Base-by-base conservation (phyloP, 2,797 vertebrate species). In the Erithacus rubecula region DNA sequence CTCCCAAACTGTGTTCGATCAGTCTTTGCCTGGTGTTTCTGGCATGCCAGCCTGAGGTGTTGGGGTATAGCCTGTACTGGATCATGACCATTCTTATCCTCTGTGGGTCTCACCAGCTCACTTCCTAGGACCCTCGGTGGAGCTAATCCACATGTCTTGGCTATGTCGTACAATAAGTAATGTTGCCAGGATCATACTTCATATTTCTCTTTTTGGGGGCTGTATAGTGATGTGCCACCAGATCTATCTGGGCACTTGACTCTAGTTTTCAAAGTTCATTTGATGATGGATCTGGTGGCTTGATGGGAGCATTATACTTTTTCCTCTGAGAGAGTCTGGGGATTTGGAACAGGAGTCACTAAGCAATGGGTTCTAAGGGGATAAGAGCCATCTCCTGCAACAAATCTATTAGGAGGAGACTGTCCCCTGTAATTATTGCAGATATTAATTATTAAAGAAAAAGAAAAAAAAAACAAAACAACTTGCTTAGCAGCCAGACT, bases 21-120 rank as follows among this genome's bases (percentile, higher is more conserved):
- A 97, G 97, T 97, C 96, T 96, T 97, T 97, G 97, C 97, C 97
- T 97, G 97, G 96, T 97, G 96, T 97, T 97, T 97, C 97, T 97
- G 97, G 97, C 97, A 97, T 97, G 97, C 97, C 95, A 94, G 97
- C 97, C 97, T 97, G 97, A 97, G 96, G 96, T 97, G 96, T 96
- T 88, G 97, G 97, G 96, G 86, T 96, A 87, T 90, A 96, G 96
- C 96, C 96, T 97, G 96, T 97, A 97, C 92, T 32, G 65, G 89
- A 96, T 95, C 97, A 96, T 97, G 95, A 97, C 83, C 89, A 97
- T 97, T 93, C 94, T 97, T 96, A 95, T 96, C 97, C 96, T 97
- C 96, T 96, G 94, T 96, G 96, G 96, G 96, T 97, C 96, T 96
- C 84, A 94, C 92, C 75, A 95, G 89, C 85, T 96, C 95, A 94